These are phyloP conservation scores for Serrognathus titanus DNA, from an alignment of 2,888 invertebrate genomes.

Conservation along the genomic window DNA sequence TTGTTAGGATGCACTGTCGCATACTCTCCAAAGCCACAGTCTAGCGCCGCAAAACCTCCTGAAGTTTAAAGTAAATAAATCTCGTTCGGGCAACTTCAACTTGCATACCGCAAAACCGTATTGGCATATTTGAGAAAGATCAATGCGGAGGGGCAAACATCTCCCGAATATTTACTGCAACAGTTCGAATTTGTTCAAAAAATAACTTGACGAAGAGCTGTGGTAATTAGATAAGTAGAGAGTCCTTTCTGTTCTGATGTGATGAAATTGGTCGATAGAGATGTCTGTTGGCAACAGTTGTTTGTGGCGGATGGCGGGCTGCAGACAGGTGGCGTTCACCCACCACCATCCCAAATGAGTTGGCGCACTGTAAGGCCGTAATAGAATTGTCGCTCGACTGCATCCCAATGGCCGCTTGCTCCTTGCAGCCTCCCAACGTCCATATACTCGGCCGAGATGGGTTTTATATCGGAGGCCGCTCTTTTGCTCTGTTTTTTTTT, in stretches of 20 bases:
- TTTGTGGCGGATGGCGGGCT: slow-evolving; percentile 20
- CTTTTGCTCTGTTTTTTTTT: slow-evolving; percentile 8
- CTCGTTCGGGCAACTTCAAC: too few relatives aligned
- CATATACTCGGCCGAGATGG: slow-evolving; percentile 22
- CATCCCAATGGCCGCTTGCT: slow-evolving; percentile 26
- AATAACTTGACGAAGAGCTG: too few relatives aligned
- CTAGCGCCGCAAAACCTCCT: too few relatives aligned
- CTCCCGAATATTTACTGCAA: too few relatives aligned
- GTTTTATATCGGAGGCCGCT: slow-evolving; percentile 23
- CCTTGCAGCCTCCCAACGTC: slow-evolving; percentile 24
- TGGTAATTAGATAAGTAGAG: slow-evolving; percentile 4
- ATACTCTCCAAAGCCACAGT: too few relatives aligned
- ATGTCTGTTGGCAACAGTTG: slow-evolving; percentile 25
- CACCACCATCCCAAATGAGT: slow-evolving; percentile 5
- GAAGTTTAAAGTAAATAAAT: too few relatives aligned
- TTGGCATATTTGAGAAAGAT: too few relatives aligned
- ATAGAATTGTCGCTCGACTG: slow-evolving; percentile 34
- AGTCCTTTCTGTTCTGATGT: neutral
- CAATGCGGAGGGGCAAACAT: too few relatives aligned
- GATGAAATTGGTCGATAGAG: slow-evolving; percentile 1
- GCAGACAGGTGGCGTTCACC: slow-evolving; percentile 17
- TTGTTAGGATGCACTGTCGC: too few relatives aligned
- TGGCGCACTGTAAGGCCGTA: slow-evolving; percentile 20
- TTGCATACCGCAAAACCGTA: too few relatives aligned
- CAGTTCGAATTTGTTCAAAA: too few relatives aligned